Conservation (phyloP, 2,797 vertebrate species). For the Myotis findleyi region DNA sequence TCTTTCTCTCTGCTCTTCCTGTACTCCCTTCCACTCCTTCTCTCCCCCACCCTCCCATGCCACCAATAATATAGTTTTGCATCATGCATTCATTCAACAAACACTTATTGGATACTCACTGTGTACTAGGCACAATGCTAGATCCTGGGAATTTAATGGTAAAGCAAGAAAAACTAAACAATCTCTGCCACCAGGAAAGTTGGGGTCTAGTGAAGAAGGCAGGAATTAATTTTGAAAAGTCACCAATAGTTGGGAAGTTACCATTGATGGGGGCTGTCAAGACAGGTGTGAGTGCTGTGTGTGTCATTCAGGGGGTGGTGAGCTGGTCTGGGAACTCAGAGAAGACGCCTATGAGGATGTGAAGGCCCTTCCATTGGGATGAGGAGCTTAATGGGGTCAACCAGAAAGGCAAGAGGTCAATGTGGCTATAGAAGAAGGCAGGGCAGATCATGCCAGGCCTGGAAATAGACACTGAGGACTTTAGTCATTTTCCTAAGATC, state of each 20-base stretch:
- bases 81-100: background rate
- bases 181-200: background rate
- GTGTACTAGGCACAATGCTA: background rate
- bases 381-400: too few species aligned
- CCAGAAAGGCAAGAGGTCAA: background rate
- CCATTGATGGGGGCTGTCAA: background rate
- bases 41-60: background rate
- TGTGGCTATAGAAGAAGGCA: background rate
- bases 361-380: background rate
- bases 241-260: background rate
- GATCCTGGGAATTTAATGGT: background rate
- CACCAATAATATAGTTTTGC: background rate
- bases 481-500: background rate
- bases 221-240: background rate
- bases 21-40: background rate
- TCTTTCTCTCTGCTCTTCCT: background rate
- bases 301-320: fast-evolving
- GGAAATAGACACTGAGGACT: background rate
- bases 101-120: background rate
- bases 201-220: background rate
- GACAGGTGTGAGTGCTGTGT: background rate
- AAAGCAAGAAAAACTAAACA: background rate
- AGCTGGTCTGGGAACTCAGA: background rate
- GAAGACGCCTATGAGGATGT: background rate
- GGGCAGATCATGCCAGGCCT: background rate